Percentiles rank a stretch among this genome's conserved stretches.
These are phyloP conservation scores for Agapornis roseicollis DNA, from an alignment of 2,113 vertebrate genomes.

Conservation along the genomic window DNA sequence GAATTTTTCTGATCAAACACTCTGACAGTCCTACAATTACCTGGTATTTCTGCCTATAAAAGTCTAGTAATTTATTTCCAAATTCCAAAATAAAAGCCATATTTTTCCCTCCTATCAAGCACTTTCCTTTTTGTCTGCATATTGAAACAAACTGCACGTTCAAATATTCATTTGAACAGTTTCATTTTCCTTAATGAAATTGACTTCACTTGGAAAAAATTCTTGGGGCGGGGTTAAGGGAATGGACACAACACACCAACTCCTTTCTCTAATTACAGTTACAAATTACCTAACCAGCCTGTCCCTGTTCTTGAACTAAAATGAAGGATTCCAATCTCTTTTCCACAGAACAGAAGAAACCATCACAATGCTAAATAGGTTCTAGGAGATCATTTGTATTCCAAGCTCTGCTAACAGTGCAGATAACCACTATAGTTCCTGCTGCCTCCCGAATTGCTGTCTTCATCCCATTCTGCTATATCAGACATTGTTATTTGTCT, in stretches of 20 bases:
- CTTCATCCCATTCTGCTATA: neutral
- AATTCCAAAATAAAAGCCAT: neutral
- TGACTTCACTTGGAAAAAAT: neutral
- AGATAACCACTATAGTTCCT: neutral
- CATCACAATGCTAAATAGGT: neutral
- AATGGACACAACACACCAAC: neutral
- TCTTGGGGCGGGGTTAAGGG: fast-evolving
- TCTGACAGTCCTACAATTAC: neutral
- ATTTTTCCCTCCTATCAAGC: neutral
- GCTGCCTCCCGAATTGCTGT: neutral
- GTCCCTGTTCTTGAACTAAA: neutral
- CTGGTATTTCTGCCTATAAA: neutral
- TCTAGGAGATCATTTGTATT: neutral
- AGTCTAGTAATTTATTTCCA: neutral
- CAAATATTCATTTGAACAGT: neutral
- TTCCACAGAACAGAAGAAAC: neutral
- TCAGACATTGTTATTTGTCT: neutral
- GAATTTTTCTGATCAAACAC: neutral
- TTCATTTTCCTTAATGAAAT: neutral
- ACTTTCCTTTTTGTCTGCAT: neutral
- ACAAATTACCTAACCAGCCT: neutral
- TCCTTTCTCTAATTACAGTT: neutral
- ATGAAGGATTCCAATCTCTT: neutral
- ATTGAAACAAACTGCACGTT: neutral
- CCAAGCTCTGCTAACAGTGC: neutral